Base-by-base conservation (phyloP, 1,140 invertebrate species). In the Thalassaphorura encarpata region DNA sequence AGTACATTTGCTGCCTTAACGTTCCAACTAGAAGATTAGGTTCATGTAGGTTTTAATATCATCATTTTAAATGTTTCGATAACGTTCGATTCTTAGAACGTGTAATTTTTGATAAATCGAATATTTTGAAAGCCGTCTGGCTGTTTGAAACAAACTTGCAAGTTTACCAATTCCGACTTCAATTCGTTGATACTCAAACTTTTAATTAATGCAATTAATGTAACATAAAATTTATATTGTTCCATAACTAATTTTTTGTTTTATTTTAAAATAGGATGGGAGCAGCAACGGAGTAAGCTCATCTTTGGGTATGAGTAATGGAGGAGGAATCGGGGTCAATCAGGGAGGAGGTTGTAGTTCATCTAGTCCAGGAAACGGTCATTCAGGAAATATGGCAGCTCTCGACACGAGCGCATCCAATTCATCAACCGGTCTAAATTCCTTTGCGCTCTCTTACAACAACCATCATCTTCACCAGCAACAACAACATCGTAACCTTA, bases 311-410 rank as follows among this genome's bases (percentile, higher is more conserved):
- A 56, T 43, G 40, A 42, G 36, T 41, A 53, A 54, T 36, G 28
- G 47, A 19, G 36, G 57, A 40, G 46, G 58, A 5, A 41, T 47
- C 47, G 46, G 41, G 27, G 21, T 45, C 50, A n/a, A 52, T n/a
- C 48, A 33, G 56, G 18, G 40, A 11, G 36, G 47, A 33, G 45
- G 49, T 43, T 45, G 56, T 40, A 47, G 54, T 28, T 52, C 55
- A 41, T 27, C 59, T 58, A 61, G 58, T 61, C 58, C 59, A 43
- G 58, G 49, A 23, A 57, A 24, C 26, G 40, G 18, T 29, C 50
- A 40, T 24, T 39, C 50, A 16, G 19, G 16, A 3, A 33, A 13
- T 29, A 6, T 29, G 33, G 29, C 49, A 21, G 46, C 50, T 31
- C 23, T 8, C 15, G 29, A 27, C 45, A 55, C 23, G 11, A 13